Evolutionary conservation across 2,113 vertebrate species (phyloP), one percentile per base, ranked within the genome.

Genomic region (Petroica traversi): DNA sequence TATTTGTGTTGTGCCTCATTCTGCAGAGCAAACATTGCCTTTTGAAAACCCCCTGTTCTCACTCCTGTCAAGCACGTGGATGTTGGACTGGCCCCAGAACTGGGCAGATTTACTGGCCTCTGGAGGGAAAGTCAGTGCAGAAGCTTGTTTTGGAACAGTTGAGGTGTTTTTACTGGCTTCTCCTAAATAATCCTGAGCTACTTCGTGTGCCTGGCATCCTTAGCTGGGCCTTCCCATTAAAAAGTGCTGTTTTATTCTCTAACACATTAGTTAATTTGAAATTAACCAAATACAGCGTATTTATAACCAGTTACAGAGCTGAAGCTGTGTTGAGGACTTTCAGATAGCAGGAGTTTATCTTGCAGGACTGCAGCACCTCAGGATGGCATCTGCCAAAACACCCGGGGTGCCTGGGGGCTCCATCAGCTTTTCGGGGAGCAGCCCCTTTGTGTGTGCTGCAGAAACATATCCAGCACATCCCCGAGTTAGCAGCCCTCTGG

Each of bases 391-490:
- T 85, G 58, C 75, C 59, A 73, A 8, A 57, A 46, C 22, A 14
- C 7, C 0, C 0, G 1, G 28, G n/a, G 19, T 71, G 46, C 23
- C 48, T 49, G 52, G 26, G 58, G 46, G 41, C 13, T 46, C 41
- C 14, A 10, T 62, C 49, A 2, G 6, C 48, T 79, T 38, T 20
- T 25, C 14, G 49, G 76, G 74, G 77, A 51, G 54, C 38, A 88
- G 74, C 33, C 33, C 0, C 33, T 79, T 22, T 1, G 2, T 17
- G 4, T 38, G 29, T 74, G 46, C 38, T 74, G 34, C 51, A 77
- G 63, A 19, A 87, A 19, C 11, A 13, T 1, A 3, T 6, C n/a
- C 29, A 24, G 14, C 46, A 1, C 28, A 23, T 36, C 58, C 16
- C 52, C 0, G 6, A 29, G 36, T 38, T 79, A 2, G 3, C 45